Percentiles rank a stretch among this genome's conserved stretches.
These are phyloP conservation scores for Antheraea assamensis DNA, from an alignment of 2,888 invertebrate species.

Conservation along the genomic window DNA sequence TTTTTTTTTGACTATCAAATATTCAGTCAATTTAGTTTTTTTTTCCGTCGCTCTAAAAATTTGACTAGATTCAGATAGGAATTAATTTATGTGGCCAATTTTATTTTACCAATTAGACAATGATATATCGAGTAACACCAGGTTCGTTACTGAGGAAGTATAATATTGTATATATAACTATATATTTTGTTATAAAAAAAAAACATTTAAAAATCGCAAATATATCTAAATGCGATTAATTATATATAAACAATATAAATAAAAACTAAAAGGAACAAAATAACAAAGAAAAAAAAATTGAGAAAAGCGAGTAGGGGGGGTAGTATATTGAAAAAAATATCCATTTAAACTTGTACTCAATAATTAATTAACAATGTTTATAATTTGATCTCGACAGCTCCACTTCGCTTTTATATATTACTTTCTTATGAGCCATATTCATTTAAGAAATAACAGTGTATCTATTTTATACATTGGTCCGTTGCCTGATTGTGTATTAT, in stretches of 20 bases:
- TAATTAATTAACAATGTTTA: constrained; percentile 81
- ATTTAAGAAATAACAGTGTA: constrained; percentile 59
- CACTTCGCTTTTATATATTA: constrained; percentile 55
- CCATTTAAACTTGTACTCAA: constrained; percentile 81
- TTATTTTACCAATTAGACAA: constrained; percentile 40
- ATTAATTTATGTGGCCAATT: constrained; percentile 55
- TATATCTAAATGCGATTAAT: constrained; percentile 61
- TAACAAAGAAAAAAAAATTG: constrained; percentile 71
- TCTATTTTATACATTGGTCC: constrained; percentile 73
- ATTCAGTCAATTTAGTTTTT: constrained; percentile 77
- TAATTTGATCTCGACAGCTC: constrained; percentile 80
- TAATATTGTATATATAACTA: constrained; percentile 56
- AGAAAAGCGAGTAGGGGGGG: constrained; percentile 72
- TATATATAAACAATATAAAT: constrained; percentile 77
- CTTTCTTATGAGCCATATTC: constrained; percentile 60
- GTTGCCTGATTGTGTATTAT: constrained; percentile 51
- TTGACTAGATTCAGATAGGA: constrained; percentile 80
- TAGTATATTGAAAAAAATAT: constrained; percentile 73
- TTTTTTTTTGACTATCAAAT: constrained; percentile 56
- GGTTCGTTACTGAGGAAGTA: constrained; percentile 72
- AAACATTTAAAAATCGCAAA: constrained; percentile 59
- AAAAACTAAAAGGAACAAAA: constrained; percentile 81
- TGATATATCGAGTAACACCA: constrained; percentile 56
- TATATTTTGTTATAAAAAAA: constrained; percentile 59
- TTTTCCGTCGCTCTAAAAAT: constrained; percentile 67